phyloP scores from a whole-genome alignment of 2,888 invertebrate species.

The Drepana falcataria region DNA sequence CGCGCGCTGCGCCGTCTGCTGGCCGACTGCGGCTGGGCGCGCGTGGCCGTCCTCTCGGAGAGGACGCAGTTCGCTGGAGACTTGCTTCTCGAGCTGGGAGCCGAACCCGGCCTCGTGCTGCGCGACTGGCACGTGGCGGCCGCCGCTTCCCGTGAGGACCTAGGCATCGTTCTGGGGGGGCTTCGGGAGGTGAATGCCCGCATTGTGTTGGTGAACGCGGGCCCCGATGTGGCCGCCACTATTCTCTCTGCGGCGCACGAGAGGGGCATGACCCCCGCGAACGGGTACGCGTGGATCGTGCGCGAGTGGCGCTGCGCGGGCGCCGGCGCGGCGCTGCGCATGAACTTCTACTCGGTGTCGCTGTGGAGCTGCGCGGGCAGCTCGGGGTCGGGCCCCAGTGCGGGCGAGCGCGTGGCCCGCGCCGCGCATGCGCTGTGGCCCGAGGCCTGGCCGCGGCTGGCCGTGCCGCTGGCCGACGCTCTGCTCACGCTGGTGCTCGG shows the following conservation, averaged over 20 bases:
- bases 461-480: conserved; percentile 22
- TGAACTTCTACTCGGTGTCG: conserved; percentile 25
- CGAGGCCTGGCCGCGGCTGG: conserved; percentile 18
- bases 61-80: conserved; percentile 13
- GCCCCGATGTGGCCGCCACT: conserved; percentile 78
- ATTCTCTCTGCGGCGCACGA: conserved; percentile 81
- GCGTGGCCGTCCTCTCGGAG: conserved; percentile 87
- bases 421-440: background rate
- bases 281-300: conserved; percentile 39
- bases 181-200: conserved; percentile 65
- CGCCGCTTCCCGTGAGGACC: too few species aligned
- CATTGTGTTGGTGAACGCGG: conserved; percentile 89
- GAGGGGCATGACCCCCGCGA: conserved; percentile 61
- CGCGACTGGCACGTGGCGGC: conserved; percentile 57
- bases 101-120: background rate
- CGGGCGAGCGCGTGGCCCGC: background rate
- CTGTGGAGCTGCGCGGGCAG: conserved; percentile 15
- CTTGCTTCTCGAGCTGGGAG: conserved; percentile 4
- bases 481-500: conserved; percentile 18
- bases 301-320: conserved; percentile 31
- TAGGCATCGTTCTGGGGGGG: background rate
- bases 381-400: background rate
- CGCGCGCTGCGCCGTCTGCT: conserved; percentile 19
- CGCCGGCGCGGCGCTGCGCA: background rate
- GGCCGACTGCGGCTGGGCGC: conserved; percentile 76